phyloP scores from a whole-genome alignment of 2,888 invertebrate genomes.

The Crematogaster levior region DNA sequence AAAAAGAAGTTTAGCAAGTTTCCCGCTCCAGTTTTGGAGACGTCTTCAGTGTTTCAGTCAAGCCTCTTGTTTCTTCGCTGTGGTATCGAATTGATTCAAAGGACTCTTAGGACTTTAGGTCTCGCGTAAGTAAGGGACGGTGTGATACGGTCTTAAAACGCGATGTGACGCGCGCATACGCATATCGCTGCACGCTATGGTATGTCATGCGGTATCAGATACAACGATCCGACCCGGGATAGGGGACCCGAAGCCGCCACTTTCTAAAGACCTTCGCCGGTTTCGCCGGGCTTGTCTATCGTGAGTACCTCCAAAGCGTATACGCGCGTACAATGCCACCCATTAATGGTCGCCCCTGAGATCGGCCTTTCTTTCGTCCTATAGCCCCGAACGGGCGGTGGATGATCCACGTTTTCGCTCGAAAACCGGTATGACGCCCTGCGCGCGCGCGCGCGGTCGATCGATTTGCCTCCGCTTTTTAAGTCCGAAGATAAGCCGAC shows the following conservation, averaged over 20 bases:
- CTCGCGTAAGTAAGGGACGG: not conserved
- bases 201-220: slow-evolving; percentile 78
- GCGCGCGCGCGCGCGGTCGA: slow-evolving; percentile 7
- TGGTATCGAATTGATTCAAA: not conserved
- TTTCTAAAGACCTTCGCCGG: slow-evolving; percentile 84
- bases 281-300: slow-evolving; percentile 67
- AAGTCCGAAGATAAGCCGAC: slow-evolving; percentile 2
- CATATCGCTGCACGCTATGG: slow-evolving; percentile 66
- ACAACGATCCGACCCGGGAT: slow-evolving; percentile 79
- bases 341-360: slow-evolving; percentile 42
- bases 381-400: not conserved
- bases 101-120: not conserved
- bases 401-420: slow-evolving; percentile 40
- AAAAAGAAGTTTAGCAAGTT: not conserved
- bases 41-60: not conserved
- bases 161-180: not conserved
- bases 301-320: slow-evolving; percentile 12
- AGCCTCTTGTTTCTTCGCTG: not conserved
- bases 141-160: not conserved
- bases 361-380: slow-evolving; percentile 27
- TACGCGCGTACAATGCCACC: slow-evolving; percentile 14
- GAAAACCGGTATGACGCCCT: slow-evolving; percentile 30
- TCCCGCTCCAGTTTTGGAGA: not conserved
- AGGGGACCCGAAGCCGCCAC: slow-evolving; percentile 77
- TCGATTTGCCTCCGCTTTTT: slow-evolving; percentile 24